Evolutionary conservation across 2,113 vertebrate genomes (phyloP).

Genomic region (Gopherus evgoodei): DNA sequence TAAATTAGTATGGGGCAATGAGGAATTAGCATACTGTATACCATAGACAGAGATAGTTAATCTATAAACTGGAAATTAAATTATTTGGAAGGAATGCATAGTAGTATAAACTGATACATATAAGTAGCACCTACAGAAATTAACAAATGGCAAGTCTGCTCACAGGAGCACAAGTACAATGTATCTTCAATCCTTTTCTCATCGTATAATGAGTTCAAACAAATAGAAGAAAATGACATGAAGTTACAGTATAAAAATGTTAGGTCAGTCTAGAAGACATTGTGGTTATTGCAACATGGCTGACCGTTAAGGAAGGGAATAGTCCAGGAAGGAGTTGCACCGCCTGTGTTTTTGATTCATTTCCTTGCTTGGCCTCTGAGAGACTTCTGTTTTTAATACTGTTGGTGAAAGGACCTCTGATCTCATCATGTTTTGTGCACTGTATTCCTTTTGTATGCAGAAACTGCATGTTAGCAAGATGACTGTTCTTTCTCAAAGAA

Average conservation of each 20-base stretch:
- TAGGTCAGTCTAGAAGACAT: constrained; percentile 70
- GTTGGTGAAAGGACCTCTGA: not conserved
- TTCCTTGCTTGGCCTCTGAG: constrained; percentile 49
- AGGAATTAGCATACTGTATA: not conserved
- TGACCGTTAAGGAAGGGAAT: constrained; percentile 74
- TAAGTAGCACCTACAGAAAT: not conserved
- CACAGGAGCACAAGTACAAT: not conserved
- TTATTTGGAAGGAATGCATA: not conserved
- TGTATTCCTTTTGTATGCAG: constrained; percentile 28
- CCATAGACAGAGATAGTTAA: not conserved
- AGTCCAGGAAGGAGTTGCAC: constrained; percentile 46
- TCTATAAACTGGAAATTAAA: constrained; percentile 34
- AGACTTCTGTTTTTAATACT: not conserved
- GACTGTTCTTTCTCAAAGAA: not conserved
- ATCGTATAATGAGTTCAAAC: not conserved
- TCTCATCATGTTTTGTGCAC: constrained; percentile 36
- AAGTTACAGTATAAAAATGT: constrained; percentile 17
- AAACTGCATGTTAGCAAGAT: not conserved
- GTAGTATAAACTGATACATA: constrained; percentile 4
- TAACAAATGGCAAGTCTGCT: not conserved
- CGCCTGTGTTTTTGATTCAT: not conserved
- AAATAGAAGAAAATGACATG: not conserved
- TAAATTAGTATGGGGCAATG: not conserved
- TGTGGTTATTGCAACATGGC: constrained; percentile 64
- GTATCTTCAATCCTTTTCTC: not conserved